Base-by-base conservation (phyloP, 2,113 vertebrate genomes). In the Psammodynastes pulverulentus region DNA sequence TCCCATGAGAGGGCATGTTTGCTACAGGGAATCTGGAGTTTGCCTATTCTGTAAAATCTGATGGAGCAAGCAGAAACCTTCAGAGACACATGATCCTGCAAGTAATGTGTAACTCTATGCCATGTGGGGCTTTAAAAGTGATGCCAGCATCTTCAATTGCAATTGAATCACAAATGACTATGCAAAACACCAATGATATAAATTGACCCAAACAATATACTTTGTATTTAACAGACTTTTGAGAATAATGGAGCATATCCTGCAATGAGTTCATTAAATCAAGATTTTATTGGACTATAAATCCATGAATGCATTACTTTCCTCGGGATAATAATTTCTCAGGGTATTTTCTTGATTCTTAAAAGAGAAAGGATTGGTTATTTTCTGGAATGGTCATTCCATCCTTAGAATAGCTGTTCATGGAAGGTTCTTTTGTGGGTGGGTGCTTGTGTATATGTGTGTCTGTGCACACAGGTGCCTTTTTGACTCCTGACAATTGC, bases 401-500 rank as follows among this genome's bases (percentile, higher is more conserved):
- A 72, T 72, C 2, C 0, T 72, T 72, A 72, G n/a, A 72, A 72
- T 19, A 34, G 12, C 13, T 34, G n/a, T 39, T 72, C 67, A 19
- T 19, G n/a, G n/a, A 72, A 12, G 2, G 24, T 58, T 58, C 24
- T 58, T 62, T n/a, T 62, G 58, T 62, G n/a, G 29, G 67, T 34
- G n/a, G 5, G n/a, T 72, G 13, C 39, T 19, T 17, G 13, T 34
- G 5, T 72, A 34, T 34, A 2, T 2, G 5, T 72, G 15, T 2
- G n/a, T 34, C 5, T 39, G n/a, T 3, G n/a, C 2, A 6, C 1
- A 13, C 13, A 17, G 0, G 10, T 19, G 67, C 15, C n/a, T 39
- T 67, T 7, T 72, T 72, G n/a, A 39, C n/a, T 8, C 67, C n/a
- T 39, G 13, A 34, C 13, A 7, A 72, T 15, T 72, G 67, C n/a